Base-by-base conservation (phyloP, 2,113 vertebrate species). In the Brevimyrus niger region DNA sequence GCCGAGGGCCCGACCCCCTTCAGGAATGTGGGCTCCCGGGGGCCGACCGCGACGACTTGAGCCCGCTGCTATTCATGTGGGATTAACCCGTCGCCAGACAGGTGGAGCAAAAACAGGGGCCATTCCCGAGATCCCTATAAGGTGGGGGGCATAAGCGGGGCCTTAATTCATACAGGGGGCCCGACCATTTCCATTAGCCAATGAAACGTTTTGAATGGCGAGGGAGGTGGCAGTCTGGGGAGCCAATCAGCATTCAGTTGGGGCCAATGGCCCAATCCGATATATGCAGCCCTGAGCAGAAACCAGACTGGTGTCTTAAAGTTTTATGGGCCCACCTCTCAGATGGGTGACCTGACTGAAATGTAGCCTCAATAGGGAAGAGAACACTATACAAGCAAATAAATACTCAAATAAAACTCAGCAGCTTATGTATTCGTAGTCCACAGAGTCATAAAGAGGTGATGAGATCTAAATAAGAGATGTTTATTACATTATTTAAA, bases 31-130 rank as follows among this genome's bases (percentile, higher is more conserved):
- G 89, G 15, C 95, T 94, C 93, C 94, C 92, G 94, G 91, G 93
- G 92, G 86, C 61, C 83, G 27, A 69, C 61, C n/a, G 61, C 55
- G 51, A 76, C 3, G 89, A 90, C 90, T 88, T 89, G 91, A 88
- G 76, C 91, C 89, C 9, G 53, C 27, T 48, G 90, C 89, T 91
- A 91, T 91, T 93, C 91, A 92, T 90, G 91, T 88, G 87, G 58
- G 91, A 96, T 96, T 96, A 95, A 92, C 94, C 96, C 96, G 90
- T 95, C 92, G 95, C 27, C 50, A 87, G 48, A 8, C 80, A 46
- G 42, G 23, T 47, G 44, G 82, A 8, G 42, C 42, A 46, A 8
- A 38, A 84, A 21, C 38, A 44, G 82, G 42, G 15, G 82, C 44
- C 8, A 31, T 13, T 69, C 61, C 13, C 3, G 61, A 44, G 58